These are phyloP conservation scores for Actinostola sp. DNA, from an alignment of 92 coral and sea anemone genomes.

Conservation along the genomic window DNA sequence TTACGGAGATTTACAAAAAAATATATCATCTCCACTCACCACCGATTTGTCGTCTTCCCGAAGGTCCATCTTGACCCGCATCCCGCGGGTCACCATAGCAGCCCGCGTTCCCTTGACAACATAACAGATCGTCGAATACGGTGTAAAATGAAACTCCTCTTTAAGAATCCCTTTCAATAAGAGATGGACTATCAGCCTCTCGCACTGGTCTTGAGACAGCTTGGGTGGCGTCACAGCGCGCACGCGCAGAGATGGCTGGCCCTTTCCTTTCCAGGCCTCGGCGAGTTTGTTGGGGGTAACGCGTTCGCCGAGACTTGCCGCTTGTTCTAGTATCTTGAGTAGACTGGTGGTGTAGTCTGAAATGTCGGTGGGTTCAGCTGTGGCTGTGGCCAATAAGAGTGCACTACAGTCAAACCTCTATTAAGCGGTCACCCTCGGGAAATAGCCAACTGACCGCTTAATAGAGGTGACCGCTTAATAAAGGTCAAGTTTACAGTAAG, in stretches of 20 bases:
- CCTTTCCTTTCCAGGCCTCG: constrained; percentile 93
- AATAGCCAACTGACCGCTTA: no score
- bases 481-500: no score
- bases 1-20: neutral
- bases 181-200: constrained; percentile 78
- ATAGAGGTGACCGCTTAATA: no score
- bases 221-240: constrained; percentile 64
- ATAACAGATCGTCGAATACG: constrained; percentile 90
- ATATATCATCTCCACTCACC: neutral
- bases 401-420: neutral
- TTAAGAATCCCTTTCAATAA: constrained; percentile 79
- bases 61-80: constrained; percentile 57
- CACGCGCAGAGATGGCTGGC: constrained; percentile 74
- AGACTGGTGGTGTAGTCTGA: constrained; percentile 67
- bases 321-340: constrained; percentile 78
- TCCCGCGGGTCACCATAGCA: constrained; percentile 52
- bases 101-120: constrained; percentile 88
- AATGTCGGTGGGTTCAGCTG: constrained; percentile 44
- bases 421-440: no score
- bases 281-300: constrained; percentile 86
- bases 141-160: constrained; percentile 96
- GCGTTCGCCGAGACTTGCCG: constrained; percentile 72
- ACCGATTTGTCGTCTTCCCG: neutral
- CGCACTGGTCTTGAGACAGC: constrained; percentile 75
- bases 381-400: constrained; percentile 5